Evolutionary conservation across 2,797 vertebrate genomes (phyloP), one percentile per base, ranked within the genome.

Genomic region (Lateolabrax maculatus): DNA sequence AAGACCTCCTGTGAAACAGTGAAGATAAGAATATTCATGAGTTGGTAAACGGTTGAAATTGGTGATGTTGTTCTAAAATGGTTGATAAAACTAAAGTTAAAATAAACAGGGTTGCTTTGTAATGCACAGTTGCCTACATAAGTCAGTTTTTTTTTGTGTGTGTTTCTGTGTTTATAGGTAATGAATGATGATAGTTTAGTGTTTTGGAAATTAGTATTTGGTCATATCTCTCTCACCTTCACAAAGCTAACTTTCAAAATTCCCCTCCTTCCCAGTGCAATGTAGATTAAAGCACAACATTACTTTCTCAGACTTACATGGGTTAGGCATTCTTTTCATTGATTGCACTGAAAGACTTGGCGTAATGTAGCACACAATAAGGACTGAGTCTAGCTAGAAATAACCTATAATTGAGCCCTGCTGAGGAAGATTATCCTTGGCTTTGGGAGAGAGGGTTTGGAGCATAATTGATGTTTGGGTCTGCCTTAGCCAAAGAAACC

Each of bases 341-440:
- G 75, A 87, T 83, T 81, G 41, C 61, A 79, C 56, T 81, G 76
- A 77, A 85, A 79, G 72, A 67, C 68, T 87, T 76, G 44, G 79
- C 23, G 57, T 86, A 74, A 77, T 77, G 86, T 76, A 72, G 81
- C 56, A 39, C 87, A 88, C 83, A 78, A 82, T 79, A 77, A 84
- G 84, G 76, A 75, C 71, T 9, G 83, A 90, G 85, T 89, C 78
- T 60, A 84, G 90, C 91, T 90, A 82, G 88, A 94, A 95, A 94
- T 94, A 94, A 89, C 91, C 90, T 83, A 88, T 94, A 94, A 95
- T 94, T 94, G 92, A 92, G 93, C 88, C 90, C 88, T 91, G 84
- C 92, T 86, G 90, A 93, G 84, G 77, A 80, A 90, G 91, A 92
- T 94, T 94, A 94, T 92, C 91, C 89, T 86, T 84, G 89, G 88